A percentile compares a stretch with the other conserved stretches of the same genome.
Evolutionary conservation across 2,797 vertebrate species (phyloP).

Genomic region (Xenentodon cancila): DNA sequence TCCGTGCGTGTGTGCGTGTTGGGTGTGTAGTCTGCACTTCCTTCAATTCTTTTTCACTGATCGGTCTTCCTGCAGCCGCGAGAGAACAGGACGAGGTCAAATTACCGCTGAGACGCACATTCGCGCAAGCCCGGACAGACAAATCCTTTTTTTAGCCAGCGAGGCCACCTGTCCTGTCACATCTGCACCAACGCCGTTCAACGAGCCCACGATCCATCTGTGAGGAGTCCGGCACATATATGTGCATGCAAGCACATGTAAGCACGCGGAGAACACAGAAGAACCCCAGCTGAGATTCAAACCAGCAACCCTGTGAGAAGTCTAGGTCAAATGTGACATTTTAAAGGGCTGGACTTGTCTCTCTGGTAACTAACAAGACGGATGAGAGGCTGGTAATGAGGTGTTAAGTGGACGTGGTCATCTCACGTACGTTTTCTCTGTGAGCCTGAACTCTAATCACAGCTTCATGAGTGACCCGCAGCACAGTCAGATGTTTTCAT

Average conservation of each 20-base stretch:
- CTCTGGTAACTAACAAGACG: neutral
- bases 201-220: constrained; percentile 23
- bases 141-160: constrained; percentile 43
- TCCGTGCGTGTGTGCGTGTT: neutral
- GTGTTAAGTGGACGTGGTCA: neutral
- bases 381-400: neutral
- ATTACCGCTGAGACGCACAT: constrained; percentile 25
- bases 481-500: neutral
- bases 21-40: constrained; percentile 42
- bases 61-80: constrained; percentile 52
- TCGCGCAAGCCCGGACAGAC: constrained; percentile 8
- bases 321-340: too few species aligned
- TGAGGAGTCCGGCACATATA: neutral
- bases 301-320: too few species aligned
- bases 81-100: constrained; percentile 54
- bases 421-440: neutral
- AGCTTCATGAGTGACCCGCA: too few species aligned
- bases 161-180: constrained; percentile 52
- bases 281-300: too few species aligned
- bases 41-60: constrained; percentile 62
- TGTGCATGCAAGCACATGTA: too few species aligned
- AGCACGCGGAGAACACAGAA: too few species aligned
- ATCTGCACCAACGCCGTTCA: constrained; percentile 44
- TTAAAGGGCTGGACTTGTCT: too few species aligned
- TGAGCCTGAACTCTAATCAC: too few species aligned